A percentile compares a stretch with the other conserved stretches of the same genome.
phyloP scores from a whole-genome alignment of 2,888 invertebrate genomes.

The Caenorhabditis sp. region DNA sequence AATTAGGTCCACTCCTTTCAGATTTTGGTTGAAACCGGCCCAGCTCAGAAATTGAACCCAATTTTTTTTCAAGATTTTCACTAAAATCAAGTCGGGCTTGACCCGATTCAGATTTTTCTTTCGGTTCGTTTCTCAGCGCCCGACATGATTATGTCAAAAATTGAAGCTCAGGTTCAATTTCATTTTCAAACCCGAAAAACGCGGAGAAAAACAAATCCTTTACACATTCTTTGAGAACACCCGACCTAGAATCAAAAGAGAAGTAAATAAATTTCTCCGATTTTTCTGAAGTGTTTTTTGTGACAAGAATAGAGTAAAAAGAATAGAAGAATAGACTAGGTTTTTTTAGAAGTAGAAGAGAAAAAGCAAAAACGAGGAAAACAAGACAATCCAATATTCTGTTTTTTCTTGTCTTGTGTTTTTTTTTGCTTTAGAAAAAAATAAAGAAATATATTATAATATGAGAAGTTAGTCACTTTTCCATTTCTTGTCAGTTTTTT shows the following conservation, averaged over 20 bases:
- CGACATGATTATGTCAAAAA: no score
- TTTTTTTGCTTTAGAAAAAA: conserved; percentile 6
- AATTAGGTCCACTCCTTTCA: no score
- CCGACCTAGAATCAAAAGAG: not conserved
- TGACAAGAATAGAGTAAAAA: not conserved
- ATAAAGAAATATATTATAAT: not conserved
- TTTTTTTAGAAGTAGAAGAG: not conserved
- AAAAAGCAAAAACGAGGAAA: conserved; percentile 1
- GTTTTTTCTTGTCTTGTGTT: conserved; percentile 6
- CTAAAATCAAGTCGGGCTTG: no score
- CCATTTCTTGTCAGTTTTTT: conserved; percentile 17
- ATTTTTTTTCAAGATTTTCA: no score
- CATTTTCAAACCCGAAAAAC: no score
- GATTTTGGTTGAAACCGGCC: no score
- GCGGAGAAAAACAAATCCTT: no score
- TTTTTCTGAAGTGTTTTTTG: not conserved
- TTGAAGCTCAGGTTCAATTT: no score
- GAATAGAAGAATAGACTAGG: not conserved
- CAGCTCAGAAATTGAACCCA: no score
- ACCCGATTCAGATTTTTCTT: no score
- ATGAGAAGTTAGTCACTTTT: conserved; percentile 8
- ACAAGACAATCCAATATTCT: conserved; percentile 1
- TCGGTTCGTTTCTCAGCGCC: no score
- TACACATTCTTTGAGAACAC: not conserved
- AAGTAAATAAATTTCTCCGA: not conserved